These are phyloP conservation scores for Phrynocephalus guinanensis DNA, from an alignment of 2,797 vertebrate genomes.

Conservation along the genomic window DNA sequence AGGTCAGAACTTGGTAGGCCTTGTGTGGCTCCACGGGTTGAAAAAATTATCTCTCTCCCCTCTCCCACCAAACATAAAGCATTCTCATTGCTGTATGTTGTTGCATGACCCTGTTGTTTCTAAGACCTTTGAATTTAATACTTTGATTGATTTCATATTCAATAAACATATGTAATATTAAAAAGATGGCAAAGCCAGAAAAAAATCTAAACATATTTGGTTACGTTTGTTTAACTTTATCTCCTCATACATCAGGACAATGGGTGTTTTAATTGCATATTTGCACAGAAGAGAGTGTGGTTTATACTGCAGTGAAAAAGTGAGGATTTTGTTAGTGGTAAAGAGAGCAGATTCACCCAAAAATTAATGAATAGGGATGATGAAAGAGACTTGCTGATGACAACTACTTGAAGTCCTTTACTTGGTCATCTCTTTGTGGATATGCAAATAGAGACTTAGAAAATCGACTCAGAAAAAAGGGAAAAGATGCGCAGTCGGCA, in stretches of 20 bases:
- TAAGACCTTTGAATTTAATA: background rate
- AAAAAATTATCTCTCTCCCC: too few species aligned
- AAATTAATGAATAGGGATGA: conserved; percentile 1
- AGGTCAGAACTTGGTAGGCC: background rate
- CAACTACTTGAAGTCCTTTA: background rate
- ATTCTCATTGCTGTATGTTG: background rate
- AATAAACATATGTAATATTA: background rate
- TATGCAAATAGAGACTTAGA: too few species aligned
- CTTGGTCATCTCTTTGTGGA: too few species aligned
- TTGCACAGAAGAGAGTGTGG: background rate
- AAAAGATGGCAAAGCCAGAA: background rate
- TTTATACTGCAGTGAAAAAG: background rate
- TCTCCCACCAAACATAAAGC: background rate
- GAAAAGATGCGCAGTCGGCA: too few species aligned
- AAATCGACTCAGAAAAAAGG: too few species aligned
- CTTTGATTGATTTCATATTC: background rate
- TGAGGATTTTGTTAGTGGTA: background rate
- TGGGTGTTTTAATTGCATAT: background rate
- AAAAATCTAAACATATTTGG: background rate
- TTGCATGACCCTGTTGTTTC: background rate
- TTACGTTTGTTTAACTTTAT: background rate
- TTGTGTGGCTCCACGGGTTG: too few species aligned
- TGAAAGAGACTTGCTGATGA: conserved; percentile 10
- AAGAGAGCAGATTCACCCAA: background rate
- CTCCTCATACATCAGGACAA: background rate